phyloP scores from a whole-genome alignment of 2,797 vertebrate species.

The Aphelocoma californica region DNA sequence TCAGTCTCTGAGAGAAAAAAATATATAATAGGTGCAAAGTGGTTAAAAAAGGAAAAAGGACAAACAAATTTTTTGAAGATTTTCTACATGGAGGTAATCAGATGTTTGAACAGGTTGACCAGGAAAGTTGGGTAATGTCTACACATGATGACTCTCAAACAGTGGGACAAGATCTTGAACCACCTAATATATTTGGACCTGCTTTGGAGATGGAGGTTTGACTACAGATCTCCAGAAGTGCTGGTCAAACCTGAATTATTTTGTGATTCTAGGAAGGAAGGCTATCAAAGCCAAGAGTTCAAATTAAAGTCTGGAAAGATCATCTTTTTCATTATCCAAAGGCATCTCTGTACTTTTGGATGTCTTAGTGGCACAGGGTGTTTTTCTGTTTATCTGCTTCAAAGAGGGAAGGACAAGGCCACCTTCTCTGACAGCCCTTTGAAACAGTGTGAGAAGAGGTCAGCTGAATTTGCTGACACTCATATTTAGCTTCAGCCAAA shows the following conservation, averaged over 20 bases:
- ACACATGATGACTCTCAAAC: not conserved
- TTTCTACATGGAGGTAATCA: not conserved
- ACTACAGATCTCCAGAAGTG: not conserved
- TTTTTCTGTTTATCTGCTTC: not conserved
- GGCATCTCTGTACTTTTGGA: not conserved
- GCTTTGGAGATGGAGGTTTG: not conserved
- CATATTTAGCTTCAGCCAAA: not conserved
- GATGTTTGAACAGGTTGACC: not conserved
- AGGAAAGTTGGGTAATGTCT: not conserved
- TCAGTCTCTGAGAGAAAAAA: not conserved
- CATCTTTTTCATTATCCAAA: not conserved
- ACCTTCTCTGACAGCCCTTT: not conserved
- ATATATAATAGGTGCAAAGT: not conserved
- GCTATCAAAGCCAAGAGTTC: not conserved
- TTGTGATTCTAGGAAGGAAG: not conserved
- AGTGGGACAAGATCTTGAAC: not conserved
- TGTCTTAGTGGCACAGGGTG: not conserved
- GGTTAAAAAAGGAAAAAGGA: not conserved
- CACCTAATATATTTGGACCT: not conserved
- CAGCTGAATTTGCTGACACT: not conserved
- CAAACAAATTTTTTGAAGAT: not conserved
- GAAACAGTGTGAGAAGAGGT: not conserved
- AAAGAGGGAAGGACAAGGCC: not conserved
- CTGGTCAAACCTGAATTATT: not conserved
- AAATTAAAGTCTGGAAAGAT: not conserved